These are phyloP conservation scores for Plodia interpunctella DNA, from an alignment of 1,140 invertebrate species.

Conservation along the genomic window DNA sequence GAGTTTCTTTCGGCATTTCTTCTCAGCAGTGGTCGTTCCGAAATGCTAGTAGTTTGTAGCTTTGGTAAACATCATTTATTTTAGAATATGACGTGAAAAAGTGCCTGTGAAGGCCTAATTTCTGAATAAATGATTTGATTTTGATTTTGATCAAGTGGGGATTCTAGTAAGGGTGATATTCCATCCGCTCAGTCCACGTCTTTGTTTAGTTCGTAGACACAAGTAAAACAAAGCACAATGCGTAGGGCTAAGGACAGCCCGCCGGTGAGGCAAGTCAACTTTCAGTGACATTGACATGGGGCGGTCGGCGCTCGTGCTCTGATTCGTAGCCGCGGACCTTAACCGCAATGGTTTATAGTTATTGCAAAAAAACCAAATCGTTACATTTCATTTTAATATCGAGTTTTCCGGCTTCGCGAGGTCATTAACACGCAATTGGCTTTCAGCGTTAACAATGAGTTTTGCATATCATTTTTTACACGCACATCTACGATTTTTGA, in stretches of 20 bases:
- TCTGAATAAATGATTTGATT: no score
- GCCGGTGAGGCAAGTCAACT: slow-evolving; percentile 26
- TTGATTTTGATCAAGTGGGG: no score
- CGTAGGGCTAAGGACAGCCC: slow-evolving; percentile 16
- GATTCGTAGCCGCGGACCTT: slow-evolving; percentile 33
- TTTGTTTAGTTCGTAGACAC: neutral
- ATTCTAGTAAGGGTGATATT: no score
- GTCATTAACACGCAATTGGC: slow-evolving; percentile 10
- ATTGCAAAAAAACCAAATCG: slow-evolving; percentile 7
- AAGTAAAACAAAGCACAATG: neutral
- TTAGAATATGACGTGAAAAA: no score
- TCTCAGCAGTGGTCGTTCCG: no score
- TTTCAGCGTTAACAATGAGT: neutral
- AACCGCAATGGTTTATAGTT: slow-evolving; percentile 25
- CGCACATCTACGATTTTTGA: neutral
- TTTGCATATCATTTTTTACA: neutral
- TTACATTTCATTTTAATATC: slow-evolving; percentile 9
- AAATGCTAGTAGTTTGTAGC: no score
- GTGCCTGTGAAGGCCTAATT: no score
- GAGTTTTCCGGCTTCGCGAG: neutral
- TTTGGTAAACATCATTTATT: no score
- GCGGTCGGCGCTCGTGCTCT: slow-evolving; percentile 44
- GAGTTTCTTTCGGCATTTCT: no score
- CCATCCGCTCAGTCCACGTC: neutral
- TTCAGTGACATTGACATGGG: slow-evolving; percentile 47